These are phyloP conservation scores for Apocheima hispidaria DNA, from an alignment of 2,888 invertebrate species.

Conservation along the genomic window DNA sequence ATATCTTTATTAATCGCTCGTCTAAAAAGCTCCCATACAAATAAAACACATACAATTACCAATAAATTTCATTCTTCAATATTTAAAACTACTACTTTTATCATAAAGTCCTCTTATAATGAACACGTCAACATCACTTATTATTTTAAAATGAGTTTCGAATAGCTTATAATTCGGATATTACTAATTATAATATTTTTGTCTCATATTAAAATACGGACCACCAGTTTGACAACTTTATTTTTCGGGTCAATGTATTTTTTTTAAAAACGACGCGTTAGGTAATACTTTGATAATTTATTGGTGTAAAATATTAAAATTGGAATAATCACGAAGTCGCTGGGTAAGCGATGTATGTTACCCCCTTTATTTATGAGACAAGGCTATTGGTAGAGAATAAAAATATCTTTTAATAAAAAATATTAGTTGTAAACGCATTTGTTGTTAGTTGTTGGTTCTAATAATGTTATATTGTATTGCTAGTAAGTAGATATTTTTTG, in stretches of 20 bases:
- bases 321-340: conserved; percentile 64
- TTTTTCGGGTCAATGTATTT: conserved; percentile 37
- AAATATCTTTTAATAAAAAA: conserved; percentile 74
- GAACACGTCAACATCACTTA: conserved; percentile 61
- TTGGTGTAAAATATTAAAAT: conserved; percentile 71
- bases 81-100: conserved; percentile 24
- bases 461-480: no score
- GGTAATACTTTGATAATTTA: conserved; percentile 32
- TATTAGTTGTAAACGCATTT: conserved; percentile 39
- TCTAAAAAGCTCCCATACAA: conserved; percentile 16
- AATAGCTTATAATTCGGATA: conserved; percentile 13
- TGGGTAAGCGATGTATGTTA: conserved; percentile 73
- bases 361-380: conserved; percentile 78
- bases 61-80: conserved; percentile 32
- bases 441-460: no score
- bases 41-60: conserved; percentile 15
- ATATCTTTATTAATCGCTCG: conserved; percentile 1
- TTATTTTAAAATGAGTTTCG: conserved; percentile 48
- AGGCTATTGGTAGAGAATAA: conserved; percentile 67
- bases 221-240: conserved; percentile 78
- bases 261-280: conserved; percentile 15
- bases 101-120: conserved; percentile 40
- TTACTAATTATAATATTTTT: conserved; percentile 73
- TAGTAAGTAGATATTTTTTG: no score
- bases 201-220: conserved; percentile 79